Evolutionary conservation across 2,888 invertebrate genomes (phyloP), one percentile per base, ranked within the genome.

Genomic region (Napeogenes sylphis): DNA sequence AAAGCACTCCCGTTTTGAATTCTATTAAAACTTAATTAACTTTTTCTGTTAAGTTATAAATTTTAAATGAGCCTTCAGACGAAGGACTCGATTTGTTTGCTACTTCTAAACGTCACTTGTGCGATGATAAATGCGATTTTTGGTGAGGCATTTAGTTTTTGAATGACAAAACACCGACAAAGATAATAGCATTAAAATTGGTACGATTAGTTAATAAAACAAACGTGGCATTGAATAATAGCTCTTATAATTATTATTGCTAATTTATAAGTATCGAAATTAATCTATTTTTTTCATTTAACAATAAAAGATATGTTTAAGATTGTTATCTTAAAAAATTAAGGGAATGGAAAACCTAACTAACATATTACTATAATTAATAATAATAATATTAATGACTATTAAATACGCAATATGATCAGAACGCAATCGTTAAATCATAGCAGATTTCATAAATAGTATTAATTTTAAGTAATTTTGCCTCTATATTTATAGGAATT

Each of bases 11-110:
- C 78, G 90, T 90, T 85, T 84, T 73, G 79, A 80, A 86, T 90
- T 90, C 90, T 87, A 90, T 90, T 90, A 90, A 90, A 89, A 89
- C 90, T 90, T 90, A 90, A 90, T 90, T 90, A 90, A 87, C 87
- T 89, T 89, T 87, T 89, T 87, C 81, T 77, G 71, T 76, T 73
- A 71, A 80, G 83, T 82, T 83, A 83, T 84, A 86, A 84, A 86
- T 84, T 83, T 80, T 82, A 83, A 88, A 88, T 81, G 80, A 81
- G 81, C 78, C 83, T 80, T 78, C 78, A 78, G 74, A 77, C 80
- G 79, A 85, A 82, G 83, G 83, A 79, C 81, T 79, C 81, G 81
- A 90, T 90, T 90, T 90, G 90, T 87, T 90, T 87, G 89, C 90
- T 90, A 88, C 90, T 90, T 84, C 82, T 80, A 85, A 83, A 84